Evolutionary conservation across 2,113 vertebrate species (phyloP).

Genomic region (Tichodroma muraria): DNA sequence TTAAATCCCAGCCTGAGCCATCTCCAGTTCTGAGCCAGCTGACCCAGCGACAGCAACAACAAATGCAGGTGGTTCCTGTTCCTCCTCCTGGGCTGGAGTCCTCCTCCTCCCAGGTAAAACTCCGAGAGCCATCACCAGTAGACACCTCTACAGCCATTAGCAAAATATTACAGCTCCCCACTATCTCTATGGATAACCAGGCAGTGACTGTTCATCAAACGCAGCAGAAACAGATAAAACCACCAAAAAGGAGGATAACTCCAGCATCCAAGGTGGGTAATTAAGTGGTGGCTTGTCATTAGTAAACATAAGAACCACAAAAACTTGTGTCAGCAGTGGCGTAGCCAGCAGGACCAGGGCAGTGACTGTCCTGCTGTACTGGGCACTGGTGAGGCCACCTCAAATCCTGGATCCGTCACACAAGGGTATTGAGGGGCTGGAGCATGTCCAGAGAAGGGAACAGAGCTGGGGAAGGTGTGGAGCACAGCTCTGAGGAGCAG

Average conservation of each 20-base stretch:
- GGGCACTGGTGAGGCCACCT: not conserved
- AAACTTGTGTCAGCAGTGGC: not conserved
- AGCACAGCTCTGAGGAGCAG: not conserved
- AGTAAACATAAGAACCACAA: fast-evolving
- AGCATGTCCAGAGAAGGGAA: fast-evolving
- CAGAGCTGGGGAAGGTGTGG: not conserved
- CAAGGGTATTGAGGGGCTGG: not conserved
- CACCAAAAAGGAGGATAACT: slow-evolving; percentile 81
- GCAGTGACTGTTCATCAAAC: slow-evolving; percentile 66
- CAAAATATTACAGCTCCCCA: slow-evolving; percentile 75
- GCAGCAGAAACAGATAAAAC: slow-evolving; percentile 84
- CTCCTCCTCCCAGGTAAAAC: slow-evolving; percentile 70
- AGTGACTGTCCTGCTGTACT: not conserved
- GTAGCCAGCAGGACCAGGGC: not conserved
- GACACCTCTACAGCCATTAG: slow-evolving; percentile 64
- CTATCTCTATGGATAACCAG: slow-evolving; percentile 64
- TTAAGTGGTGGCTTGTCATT: not conserved
- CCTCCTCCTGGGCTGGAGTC: slow-evolving; percentile 78
- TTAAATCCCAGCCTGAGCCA: slow-evolving; percentile 91
- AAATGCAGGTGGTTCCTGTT: slow-evolving; percentile 61
- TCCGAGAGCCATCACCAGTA: slow-evolving; percentile 56
- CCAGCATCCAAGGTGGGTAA: slow-evolving; percentile 81
- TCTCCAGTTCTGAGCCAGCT: slow-evolving; percentile 92
- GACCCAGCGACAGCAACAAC: slow-evolving; percentile 82
- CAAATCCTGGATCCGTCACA: not conserved